Base-by-base conservation (phyloP, 2,113 vertebrate species). In the Syngnathus typhle region DNA sequence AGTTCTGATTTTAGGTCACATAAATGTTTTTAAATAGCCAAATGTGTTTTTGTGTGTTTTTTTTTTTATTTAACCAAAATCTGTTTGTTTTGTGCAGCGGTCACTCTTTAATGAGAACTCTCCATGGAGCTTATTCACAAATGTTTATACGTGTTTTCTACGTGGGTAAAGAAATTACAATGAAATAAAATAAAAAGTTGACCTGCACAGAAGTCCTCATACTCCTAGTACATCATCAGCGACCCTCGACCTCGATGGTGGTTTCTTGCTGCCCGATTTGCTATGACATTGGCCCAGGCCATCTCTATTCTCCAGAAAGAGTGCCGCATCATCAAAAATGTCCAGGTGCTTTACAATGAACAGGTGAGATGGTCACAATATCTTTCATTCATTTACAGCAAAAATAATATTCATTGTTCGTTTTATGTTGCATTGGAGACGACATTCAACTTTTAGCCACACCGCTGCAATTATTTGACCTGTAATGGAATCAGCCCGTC, bases 321-420 rank as follows among this genome's bases (percentile, higher is more conserved):
- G 90, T 98, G 97, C 91, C 94, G 96, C 76, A 94, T 96, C 83
- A 93, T 99, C 88, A 96, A 95, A 90, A 99, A 98, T 16, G 96
- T 99, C 86, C 96, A 99, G 90, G 95, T 98, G 92, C 95, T 98
- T 74, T 99, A 99, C 92, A 98, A 95, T 81, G 97, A 99, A 84
- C 96, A 99, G 93, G 97, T 98, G 51, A 76, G 36, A 64, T 0
- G 21, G 5, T 7, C 51, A 38, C 54, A 37, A 2, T 58, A 13
- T 37, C 18, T 47, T 47, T 46, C 12, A 64, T 15, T 41, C 15
- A 44, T 12, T 55, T 13, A 27, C 52, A 13, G 21, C 52, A 27
- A 27, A 23, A 54, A 55, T 55, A 32, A 36, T 58, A 15, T 46
- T 46, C 13, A 15, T 18, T 64, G 19, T 55, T 10, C 6, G 18